Conservation (phyloP, 2,888 invertebrate species). For the Synanthedon formicaeformis region DNA sequence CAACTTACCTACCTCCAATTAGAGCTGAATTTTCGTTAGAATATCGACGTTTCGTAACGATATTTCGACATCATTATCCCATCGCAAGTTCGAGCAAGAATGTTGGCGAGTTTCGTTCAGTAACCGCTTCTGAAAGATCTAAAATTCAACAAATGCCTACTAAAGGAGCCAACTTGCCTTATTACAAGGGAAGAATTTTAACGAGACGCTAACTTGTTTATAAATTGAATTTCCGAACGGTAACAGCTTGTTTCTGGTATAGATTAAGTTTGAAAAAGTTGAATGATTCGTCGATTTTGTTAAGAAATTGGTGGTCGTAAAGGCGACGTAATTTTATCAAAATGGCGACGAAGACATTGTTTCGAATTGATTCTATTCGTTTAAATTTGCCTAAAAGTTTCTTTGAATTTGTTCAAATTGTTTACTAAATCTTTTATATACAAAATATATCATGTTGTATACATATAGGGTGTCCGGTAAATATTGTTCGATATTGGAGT, state of each 20-base stretch:
- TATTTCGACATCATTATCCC: conserved; percentile 3
- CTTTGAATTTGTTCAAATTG: neutral
- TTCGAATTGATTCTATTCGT: neutral
- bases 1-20: no score
- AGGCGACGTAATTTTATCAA: conserved; percentile 20
- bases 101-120: conserved; percentile 6
- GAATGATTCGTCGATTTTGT: conserved; percentile 51
- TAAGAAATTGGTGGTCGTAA: conserved; percentile 36
- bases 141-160: conserved; percentile 36
- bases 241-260: conserved; percentile 55
- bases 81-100: conserved; percentile 6
- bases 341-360: neutral
- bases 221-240: conserved; percentile 61
- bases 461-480: no score
- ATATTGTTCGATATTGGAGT: no score
- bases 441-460: neutral
- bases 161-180: conserved; percentile 19
- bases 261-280: conserved; percentile 64
- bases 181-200: conserved; percentile 48
- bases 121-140: conserved; percentile 6
- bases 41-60: neutral
- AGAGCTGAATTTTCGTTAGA: no score
- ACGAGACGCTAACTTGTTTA: conserved; percentile 66
- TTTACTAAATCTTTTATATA: neutral
- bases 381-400: neutral